Percentiles rank a stretch among this genome's conserved stretches.
Conservation (phyloP, 2,888 invertebrate species). For the Cheilosia variabilis region DNA sequence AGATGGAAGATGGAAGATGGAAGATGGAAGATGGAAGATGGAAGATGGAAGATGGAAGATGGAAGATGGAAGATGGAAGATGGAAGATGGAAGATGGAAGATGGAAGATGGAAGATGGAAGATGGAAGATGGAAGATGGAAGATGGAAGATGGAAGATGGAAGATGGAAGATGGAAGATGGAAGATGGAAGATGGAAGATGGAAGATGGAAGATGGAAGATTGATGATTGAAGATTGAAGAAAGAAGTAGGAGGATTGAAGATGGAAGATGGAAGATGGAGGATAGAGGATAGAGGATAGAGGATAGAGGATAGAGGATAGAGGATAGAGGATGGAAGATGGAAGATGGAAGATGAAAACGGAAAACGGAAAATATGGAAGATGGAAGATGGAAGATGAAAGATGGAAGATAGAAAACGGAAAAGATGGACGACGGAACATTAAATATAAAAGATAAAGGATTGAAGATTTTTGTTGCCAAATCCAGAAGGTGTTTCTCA, state of each 20-base stretch:
- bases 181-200: neutral
- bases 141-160: too few relatives aligned
- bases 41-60: neutral
- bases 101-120: neutral
- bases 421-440: neutral
- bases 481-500: too few relatives aligned
- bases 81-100: neutral
- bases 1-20: neutral
- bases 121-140: neutral
- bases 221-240: neutral
- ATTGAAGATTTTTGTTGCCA: too few relatives aligned
- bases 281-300: neutral
- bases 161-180: too few relatives aligned
- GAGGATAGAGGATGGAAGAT: neutral
- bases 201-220: neutral
- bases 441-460: too few relatives aligned
- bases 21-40: neutral
- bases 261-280: neutral
- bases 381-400: neutral
- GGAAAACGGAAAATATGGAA: neutral
- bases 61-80: neutral
- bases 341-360: neutral
- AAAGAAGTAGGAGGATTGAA: neutral
- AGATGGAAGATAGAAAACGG: neutral
- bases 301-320: neutral